Base-by-base conservation (phyloP, 2,888 invertebrate genomes). In the Labia minor region DNA sequence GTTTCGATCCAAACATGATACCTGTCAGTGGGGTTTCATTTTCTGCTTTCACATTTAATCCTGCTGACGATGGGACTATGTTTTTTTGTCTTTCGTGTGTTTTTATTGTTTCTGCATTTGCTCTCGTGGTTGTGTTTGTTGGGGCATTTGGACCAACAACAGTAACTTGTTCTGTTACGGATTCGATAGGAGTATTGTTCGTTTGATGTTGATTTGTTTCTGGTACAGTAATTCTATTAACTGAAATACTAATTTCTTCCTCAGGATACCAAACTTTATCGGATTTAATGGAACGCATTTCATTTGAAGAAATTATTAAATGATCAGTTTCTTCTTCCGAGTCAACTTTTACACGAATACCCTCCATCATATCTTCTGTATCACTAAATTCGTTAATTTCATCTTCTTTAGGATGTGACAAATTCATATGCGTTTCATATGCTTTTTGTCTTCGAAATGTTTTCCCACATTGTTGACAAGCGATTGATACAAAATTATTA, bases 361-460 rank as follows among this genome's bases (percentile, higher is more conserved):
- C 91, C 73, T 88, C 91, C 85, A 92, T 88, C 77, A 92, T 83
- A 77, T 92, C 92, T 76, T 92, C 92, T 0, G 90, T 87, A 73
- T 91, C 92, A 71, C 90, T 90, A 76, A 92, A 92, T 76, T 92
- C 92, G 70, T 85, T 85, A 74, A 87, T 83, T 69, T 83, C 84
- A 63, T 83, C 82, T 70, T 81, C 71, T 61, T 79, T 79, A 26
- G 76, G 78, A 73, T 86, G 86, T 1, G 78, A 80, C 62, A 84
- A 83, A 70, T 82, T 81, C 71, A 85, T 78, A 73, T 87, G 86
- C 0, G 81, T 78, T 69, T 86, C 86, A 70, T 81, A 84, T 1
- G 84, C 82, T 73, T 83, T 86, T 74, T 85, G 84, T 65, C 85
- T 82, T 68, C 84, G 78, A 72, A 86, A 86, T 3, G 81, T 79